Conservation (phyloP, 2,888 invertebrate genomes). For the Tetanocera ferruginea region DNA sequence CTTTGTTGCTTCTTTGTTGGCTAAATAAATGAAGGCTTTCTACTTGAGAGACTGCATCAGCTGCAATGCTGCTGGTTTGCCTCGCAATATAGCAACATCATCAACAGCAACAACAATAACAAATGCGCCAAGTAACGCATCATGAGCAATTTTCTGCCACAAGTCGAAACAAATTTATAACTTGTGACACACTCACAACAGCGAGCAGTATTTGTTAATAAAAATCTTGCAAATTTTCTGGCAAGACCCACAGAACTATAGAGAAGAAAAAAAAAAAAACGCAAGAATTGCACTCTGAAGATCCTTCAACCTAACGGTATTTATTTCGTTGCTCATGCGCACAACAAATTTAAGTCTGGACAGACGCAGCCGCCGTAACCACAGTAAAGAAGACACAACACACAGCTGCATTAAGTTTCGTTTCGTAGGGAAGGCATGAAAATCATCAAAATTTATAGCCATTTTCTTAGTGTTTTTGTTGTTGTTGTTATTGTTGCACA, state of each 20-base stretch:
- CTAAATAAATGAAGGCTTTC: constrained; percentile 28
- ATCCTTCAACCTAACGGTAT: constrained; percentile 42
- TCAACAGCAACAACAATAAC: neutral
- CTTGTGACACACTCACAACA: constrained; percentile 24
- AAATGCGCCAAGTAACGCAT: neutral
- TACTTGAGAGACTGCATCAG: neutral
- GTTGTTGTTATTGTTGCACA: neutral
- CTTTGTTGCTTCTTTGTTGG: constrained; percentile 8
- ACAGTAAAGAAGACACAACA: neutral
- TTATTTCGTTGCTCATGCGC: constrained; percentile 26
- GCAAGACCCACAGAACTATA: neutral
- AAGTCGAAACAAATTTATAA: constrained; percentile 37
- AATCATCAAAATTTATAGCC: neutral
- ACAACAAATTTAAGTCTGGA: constrained; percentile 15
- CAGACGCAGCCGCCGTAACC: neutral
- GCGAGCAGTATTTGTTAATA: neutral
- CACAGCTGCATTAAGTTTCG: neutral
- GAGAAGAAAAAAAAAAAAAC: neutral
- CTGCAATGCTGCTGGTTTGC: neutral
- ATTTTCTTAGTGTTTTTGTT: neutral
- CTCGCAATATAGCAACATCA: neutral
- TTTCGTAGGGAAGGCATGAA: neutral
- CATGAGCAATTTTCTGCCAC: constrained; percentile 23
- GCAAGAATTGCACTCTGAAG: neutral
- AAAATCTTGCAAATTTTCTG: neutral